Evolutionary conservation across 2,888 invertebrate species (phyloP).

Genomic region (Acronicta leporina): DNA sequence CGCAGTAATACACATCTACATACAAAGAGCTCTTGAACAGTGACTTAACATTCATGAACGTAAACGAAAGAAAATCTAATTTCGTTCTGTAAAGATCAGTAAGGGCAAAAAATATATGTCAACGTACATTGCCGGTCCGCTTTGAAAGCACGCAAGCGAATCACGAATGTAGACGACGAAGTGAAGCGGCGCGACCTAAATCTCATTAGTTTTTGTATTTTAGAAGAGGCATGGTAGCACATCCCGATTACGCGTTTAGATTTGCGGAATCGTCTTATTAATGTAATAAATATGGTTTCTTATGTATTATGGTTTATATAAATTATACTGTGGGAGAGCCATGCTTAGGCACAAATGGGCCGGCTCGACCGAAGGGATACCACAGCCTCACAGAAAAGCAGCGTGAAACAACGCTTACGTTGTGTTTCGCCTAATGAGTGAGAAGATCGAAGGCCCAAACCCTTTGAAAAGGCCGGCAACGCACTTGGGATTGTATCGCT

Average conservation of each 20-base stretch:
- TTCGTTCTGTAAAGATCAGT: constrained; percentile 15
- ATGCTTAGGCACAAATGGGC: too few species aligned
- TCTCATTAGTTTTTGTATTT: constrained; percentile 19
- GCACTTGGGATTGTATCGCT: too few species aligned
- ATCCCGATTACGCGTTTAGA: constrained; percentile 16
- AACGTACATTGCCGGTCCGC: constrained; percentile 43
- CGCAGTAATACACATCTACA: constrained; percentile 25
- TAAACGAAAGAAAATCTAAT: constrained; percentile 44
- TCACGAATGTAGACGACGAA: constrained; percentile 29
- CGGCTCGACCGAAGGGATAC: too few species aligned
- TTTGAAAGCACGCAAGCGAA: constrained; percentile 25
- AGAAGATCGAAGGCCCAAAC: too few species aligned
- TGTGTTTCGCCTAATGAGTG: too few species aligned
- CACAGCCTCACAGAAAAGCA: too few species aligned
- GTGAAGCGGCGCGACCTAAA: constrained; percentile 25
- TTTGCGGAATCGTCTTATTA: constrained; percentile 27
- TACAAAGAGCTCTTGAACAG: constrained; percentile 19
- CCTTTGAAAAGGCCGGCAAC: too few species aligned
- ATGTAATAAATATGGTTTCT: constrained; percentile 19
- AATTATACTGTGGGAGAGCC: too few species aligned
- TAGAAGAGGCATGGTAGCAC: constrained; percentile 19
- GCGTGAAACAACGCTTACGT: too few species aligned
- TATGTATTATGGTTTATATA: too few species aligned
- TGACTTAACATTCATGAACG: constrained; percentile 21
- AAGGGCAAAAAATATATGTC: constrained; percentile 38